Evolutionary conservation across 2,113 vertebrate species (phyloP).

Genomic region (Triplophysa rosa): DNA sequence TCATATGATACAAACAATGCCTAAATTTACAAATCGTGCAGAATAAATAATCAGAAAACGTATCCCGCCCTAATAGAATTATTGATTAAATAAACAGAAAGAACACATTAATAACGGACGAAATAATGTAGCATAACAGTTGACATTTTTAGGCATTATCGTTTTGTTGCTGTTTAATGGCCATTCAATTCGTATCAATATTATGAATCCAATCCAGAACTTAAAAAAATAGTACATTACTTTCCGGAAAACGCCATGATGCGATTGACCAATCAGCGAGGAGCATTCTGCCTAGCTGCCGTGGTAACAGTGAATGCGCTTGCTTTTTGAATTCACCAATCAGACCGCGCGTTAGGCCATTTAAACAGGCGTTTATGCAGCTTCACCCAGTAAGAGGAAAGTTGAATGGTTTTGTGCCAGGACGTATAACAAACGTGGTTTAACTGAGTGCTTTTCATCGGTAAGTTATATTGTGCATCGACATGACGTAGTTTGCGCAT

Average conservation of each 20-base stretch:
- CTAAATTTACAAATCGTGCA: too few species aligned
- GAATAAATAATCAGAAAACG: too few species aligned
- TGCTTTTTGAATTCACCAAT: constrained; percentile 70
- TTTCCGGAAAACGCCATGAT: not conserved
- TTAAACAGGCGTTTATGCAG: constrained; percentile 64
- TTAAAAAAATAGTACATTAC: not conserved
- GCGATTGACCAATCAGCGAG: constrained; percentile 62
- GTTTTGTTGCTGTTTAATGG: too few species aligned
- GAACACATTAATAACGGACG: not conserved
- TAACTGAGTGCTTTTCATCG: not conserved
- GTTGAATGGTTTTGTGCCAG: not conserved
- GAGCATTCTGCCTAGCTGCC: constrained; percentile 31
- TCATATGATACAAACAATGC: too few species aligned
- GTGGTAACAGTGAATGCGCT: constrained; percentile 23
- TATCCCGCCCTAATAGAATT: too few species aligned
- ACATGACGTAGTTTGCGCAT: not conserved
- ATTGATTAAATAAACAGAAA: too few species aligned
- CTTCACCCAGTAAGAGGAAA: constrained; percentile 30
- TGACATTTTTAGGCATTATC: too few species aligned
- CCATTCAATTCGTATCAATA: too few species aligned
- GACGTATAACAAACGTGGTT: not conserved
- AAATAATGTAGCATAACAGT: too few species aligned
- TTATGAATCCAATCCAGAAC: not conserved
- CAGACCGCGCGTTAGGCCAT: constrained; percentile 50
- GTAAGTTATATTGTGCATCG: not conserved